Evolutionary conservation across 2,888 invertebrate species (phyloP).

Genomic region (Gastracanthus pulcherrimus): DNA sequence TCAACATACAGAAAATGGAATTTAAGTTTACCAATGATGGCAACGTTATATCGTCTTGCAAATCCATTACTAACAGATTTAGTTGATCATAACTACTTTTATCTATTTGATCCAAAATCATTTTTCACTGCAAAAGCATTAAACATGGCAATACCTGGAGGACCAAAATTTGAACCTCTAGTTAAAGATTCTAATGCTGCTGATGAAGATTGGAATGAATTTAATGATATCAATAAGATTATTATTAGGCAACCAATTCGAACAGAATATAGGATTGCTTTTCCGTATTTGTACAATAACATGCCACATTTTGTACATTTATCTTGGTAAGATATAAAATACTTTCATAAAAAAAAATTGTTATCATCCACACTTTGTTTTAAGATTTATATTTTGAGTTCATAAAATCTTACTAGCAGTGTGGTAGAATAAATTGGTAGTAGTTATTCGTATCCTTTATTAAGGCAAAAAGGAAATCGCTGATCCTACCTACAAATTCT

Average conservation of each 20-base stretch:
- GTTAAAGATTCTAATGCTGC: constrained; percentile 98
- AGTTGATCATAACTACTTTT: constrained; percentile 99
- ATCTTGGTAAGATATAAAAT: constrained; percentile 90
- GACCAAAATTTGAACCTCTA: constrained; percentile 99
- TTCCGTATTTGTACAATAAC: constrained; percentile 99
- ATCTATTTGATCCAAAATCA: constrained; percentile 98
- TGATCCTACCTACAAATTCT: constrained; percentile 79
- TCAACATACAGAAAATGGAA: constrained; percentile 98
- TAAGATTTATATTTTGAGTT: constrained; percentile 68
- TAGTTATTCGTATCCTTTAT: constrained; percentile 80
- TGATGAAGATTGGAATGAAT: constrained; percentile 99
- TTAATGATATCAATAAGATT: constrained; percentile 99
- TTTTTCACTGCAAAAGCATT: constrained; percentile 99
- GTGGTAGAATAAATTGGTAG: constrained; percentile 79
- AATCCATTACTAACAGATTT: constrained; percentile 98
- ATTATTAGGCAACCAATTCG: constrained; percentile 99
- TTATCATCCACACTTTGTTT: constrained; percentile 75
- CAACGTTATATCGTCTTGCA: constrained; percentile 97
- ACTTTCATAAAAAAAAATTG: constrained; percentile 1
- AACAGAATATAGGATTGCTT: constrained; percentile 99
- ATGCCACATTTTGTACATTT: constrained; percentile 98
- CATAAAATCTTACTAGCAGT: constrained; percentile 79
- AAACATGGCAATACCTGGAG: constrained; percentile 99
- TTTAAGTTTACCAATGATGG: constrained; percentile 96
- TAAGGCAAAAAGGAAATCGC: constrained; percentile 78